Evolutionary conservation across 2,888 invertebrate genomes (phyloP).

Genomic region (Tachystola acroxantha): DNA sequence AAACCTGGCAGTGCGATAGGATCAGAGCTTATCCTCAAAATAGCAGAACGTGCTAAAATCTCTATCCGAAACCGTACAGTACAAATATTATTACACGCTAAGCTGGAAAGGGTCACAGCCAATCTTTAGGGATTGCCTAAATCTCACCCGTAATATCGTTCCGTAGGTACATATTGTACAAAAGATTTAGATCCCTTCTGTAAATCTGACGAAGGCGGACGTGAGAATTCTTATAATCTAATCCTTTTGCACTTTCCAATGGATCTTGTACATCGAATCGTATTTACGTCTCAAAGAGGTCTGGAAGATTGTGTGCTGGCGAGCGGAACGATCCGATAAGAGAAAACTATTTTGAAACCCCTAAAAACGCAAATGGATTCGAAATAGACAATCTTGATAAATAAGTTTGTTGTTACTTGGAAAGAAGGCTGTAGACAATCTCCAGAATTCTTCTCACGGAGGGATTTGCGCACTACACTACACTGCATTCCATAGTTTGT

Average conservation of each 20-base stretch:
- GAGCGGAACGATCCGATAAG: constrained; percentile 39
- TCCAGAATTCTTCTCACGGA: no score
- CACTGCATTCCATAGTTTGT: no score
- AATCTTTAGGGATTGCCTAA: constrained; percentile 38
- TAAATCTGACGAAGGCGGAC: constrained; percentile 42
- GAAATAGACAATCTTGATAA: no score
- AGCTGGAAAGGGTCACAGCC: constrained; percentile 38
- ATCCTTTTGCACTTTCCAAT: constrained; percentile 49
- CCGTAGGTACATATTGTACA: constrained; percentile 24
- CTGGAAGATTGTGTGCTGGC: constrained; percentile 41
- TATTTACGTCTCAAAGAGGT: constrained; percentile 50
- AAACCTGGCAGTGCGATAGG: no score
- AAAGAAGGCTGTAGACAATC: no score
- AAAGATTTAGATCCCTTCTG: constrained; percentile 46
- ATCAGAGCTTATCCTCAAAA: not conserved
- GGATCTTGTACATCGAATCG: constrained; percentile 43
- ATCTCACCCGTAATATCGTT: constrained; percentile 24
- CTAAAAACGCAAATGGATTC: not conserved
- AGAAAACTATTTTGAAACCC: constrained; percentile 13
- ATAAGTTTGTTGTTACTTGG: no score
- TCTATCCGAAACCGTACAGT: constrained; percentile 4
- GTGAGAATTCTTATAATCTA: constrained; percentile 44
- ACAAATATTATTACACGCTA: constrained; percentile 54
- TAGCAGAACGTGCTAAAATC: constrained; percentile 8
- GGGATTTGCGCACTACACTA: no score